Base-by-base conservation (phyloP, 2,113 vertebrate genomes). In the Chamaetylas fuelleborni region DNA sequence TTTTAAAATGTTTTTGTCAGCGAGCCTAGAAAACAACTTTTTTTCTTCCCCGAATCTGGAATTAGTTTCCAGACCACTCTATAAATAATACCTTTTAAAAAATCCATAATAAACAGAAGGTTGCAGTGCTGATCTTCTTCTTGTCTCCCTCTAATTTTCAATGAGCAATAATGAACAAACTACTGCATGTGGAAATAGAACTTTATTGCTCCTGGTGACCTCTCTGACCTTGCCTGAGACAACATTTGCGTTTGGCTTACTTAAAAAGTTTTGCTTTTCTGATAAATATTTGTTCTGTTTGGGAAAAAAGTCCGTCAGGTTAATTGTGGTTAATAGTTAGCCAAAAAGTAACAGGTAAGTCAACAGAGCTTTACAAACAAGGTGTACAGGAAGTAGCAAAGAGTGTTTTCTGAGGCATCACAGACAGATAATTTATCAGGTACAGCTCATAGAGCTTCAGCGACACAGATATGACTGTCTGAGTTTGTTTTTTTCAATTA, bases 291-390 rank as follows among this genome's bases (percentile, higher is more conserved):
- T 96, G 83, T 54, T 79, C 83, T 77, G 51, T 51, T 90, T 70
- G 47, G 50, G 7, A 61, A 31, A 47, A 56, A 45, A 36, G 1
- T 14, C n/a, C 38, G 45, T 72, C 65, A 64, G 77, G 53, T 93
- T 94, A 95, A 84, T 81, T 70, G 86, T 93, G 66, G 91, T 97
- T 96, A 97, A 97, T 91, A 78, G 67, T 95, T 96, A 96, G 76
- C 82, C 70, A 81, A 92, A 67, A 61, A 80, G 82, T 81, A 65
- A 53, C 79, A 94, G 90, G 86, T 87, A 94, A 53, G 93, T 72
- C 95, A 93, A 81, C 56, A 89, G 79, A 93, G 33, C 86, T 74
- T 94, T 88, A 81, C 72, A 90, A 95, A 89, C 64, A 84, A 76
- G 42, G 43, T 53, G 28, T 64, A 10, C 13, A 8, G 81, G 74